phyloP scores from a whole-genome alignment of 2,797 vertebrate species.

The Danio choprae region DNA sequence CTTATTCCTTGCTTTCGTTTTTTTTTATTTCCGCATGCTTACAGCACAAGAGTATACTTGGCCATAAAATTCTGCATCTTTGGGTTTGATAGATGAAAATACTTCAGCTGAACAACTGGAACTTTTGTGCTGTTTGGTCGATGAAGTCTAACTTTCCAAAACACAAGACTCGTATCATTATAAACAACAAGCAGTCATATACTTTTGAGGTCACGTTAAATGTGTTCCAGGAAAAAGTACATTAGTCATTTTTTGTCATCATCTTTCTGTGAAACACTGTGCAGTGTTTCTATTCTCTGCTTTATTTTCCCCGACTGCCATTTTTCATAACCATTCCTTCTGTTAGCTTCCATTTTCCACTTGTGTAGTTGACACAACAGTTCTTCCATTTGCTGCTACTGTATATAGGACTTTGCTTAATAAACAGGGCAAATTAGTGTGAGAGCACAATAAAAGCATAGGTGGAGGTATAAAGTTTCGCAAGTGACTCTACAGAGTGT shows the following conservation, averaged over 20 bases:
- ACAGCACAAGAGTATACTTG: slow-evolving; percentile 12
- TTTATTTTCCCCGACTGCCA: not conserved
- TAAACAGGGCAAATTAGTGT: too few species aligned
- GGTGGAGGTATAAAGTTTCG: too few species aligned
- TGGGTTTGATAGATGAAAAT: slow-evolving; percentile 7
- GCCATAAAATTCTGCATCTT: not conserved
- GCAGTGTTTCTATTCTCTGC: not conserved
- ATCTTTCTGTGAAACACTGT: not conserved
- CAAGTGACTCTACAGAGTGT: too few species aligned
- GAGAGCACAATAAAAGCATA: too few species aligned
- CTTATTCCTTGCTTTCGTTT: slow-evolving; percentile 40
- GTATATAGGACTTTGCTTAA: not conserved
- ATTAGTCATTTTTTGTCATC: not conserved
- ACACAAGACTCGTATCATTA: too few species aligned
- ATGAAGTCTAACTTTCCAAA: not conserved
- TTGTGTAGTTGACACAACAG: not conserved
- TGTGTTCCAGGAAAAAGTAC: not conserved
- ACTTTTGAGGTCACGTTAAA: not conserved
- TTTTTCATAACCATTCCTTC: slow-evolving; percentile 19
- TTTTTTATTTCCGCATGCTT: slow-evolving; percentile 24
- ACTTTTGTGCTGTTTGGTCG: not conserved
- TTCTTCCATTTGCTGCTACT: slow-evolving; percentile 12
- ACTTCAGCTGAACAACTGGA: not conserved
- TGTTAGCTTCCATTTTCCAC: not conserved
- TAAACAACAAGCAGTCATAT: too few species aligned